Conservation (phyloP, 2,888 invertebrate genomes). For the Eupithecia dodoneata region DNA sequence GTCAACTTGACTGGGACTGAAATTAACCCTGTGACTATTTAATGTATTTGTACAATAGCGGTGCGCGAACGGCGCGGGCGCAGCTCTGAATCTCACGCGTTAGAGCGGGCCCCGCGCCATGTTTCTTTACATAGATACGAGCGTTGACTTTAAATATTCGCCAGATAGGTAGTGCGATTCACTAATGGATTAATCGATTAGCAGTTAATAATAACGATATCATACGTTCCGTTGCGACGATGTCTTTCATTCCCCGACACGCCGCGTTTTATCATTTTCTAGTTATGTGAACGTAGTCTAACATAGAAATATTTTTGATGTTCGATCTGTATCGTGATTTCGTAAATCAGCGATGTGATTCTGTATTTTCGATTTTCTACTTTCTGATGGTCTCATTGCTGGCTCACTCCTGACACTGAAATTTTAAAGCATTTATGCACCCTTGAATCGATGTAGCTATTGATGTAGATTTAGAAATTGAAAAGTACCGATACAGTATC, state of each 20-base stretch:
- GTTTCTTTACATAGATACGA: slow-evolving; percentile 53
- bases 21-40: slow-evolving; percentile 70
- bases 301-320: slow-evolving; percentile 81
- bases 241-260: slow-evolving; percentile 52
- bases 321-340: slow-evolving; percentile 80
- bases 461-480: slow-evolving; percentile 79
- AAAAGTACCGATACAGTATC: slow-evolving; percentile 81
- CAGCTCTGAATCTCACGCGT: slow-evolving; percentile 75
- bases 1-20: slow-evolving; percentile 66
- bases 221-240: slow-evolving; percentile 60
- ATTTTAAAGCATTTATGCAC: slow-evolving; percentile 82
- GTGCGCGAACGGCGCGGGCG: slow-evolving; percentile 58
- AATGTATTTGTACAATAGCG: slow-evolving; percentile 52
- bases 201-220: slow-evolving; percentile 60
- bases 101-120: slow-evolving; percentile 53
- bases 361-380: slow-evolving; percentile 75
- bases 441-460: slow-evolving; percentile 75
- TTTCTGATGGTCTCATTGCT: slow-evolving; percentile 70
- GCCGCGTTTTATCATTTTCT: slow-evolving; percentile 67
- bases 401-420: slow-evolving; percentile 69
- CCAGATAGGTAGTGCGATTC: slow-evolving; percentile 47
- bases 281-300: slow-evolving; percentile 76
- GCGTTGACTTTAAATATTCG: slow-evolving; percentile 41
- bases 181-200: slow-evolving; percentile 59
- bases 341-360: slow-evolving; percentile 71